A percentile compares a stretch with the other conserved stretches of the same genome.
Conservation (phyloP, 2,113 vertebrate species). For the Pituophis catenifer region DNA sequence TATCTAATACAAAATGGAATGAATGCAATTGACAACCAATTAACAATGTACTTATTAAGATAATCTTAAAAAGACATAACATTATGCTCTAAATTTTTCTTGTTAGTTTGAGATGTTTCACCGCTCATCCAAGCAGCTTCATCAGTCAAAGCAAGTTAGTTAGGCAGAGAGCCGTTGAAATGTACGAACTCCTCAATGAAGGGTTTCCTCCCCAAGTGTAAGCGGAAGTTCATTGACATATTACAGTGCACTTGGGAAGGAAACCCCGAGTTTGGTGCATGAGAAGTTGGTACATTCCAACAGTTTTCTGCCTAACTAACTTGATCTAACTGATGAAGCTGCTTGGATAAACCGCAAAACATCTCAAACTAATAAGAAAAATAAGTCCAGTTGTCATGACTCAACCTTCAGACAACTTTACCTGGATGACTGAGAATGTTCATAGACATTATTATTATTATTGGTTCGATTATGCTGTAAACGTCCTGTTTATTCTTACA, state of each 20-base stretch:
- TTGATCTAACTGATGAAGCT: not conserved
- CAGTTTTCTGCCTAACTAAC: not conserved
- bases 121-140: too few species aligned
- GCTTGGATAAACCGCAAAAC: not conserved
- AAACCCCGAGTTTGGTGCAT: not conserved
- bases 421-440: not conserved
- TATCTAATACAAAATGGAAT: not conserved
- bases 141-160: not conserved
- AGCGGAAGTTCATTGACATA: not conserved
- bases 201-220: too few species aligned
- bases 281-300: not conserved
- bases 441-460: not conserved
- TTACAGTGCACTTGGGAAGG: not conserved
- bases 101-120: too few species aligned
- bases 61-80: not conserved
- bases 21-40: not conserved
- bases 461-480: not conserved
- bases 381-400: not conserved
- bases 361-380: not conserved
- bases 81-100: too few species aligned
- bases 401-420: not conserved
- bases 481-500: not conserved
- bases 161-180: not conserved
- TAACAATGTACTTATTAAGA: not conserved
- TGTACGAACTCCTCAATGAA: too few species aligned